Base-by-base conservation (phyloP, 1,140 invertebrate species). In the Drosophila auraria region DNA sequence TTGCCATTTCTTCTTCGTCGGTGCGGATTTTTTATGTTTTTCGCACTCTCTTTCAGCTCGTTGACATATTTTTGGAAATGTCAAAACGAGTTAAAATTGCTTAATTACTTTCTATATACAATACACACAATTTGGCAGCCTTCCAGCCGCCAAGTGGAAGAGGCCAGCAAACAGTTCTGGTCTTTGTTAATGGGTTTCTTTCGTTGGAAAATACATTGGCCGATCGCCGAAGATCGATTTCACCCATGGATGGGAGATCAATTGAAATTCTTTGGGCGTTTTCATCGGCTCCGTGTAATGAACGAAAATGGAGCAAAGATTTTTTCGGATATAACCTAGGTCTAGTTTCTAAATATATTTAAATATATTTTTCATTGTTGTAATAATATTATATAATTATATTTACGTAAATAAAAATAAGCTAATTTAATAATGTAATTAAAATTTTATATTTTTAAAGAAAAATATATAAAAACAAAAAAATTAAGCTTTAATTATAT, bases 41-140 rank as follows among this genome's bases (percentile, higher is more conserved):
- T 78, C 59, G 62, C 78, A 83, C 84, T 66, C 84, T 57, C 54
- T 74, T 72, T 53, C 63, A 44, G 50, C 63, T 80, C 78, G 78
- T 82, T 89, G 87, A 86, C 86, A 89, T 89, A 89, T 89, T 89
- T 89, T 89, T 86, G 82, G 86, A 89, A 91, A 86, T 89, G 86
- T 89, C 87, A 90, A 89, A 89, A 90, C 68, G 68, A 68, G 57
- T 80, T 89, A 45, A 64, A 80, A 89, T 80, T 80, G 86, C 86
- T 89, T 86, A 90, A 90, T 90, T 89, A 89, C 87, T 90, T 84
- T 90, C 81, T 70, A 73, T 57, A 72, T 49, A 53, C 65, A 69
- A 63, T 33, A 53, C 49, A 69, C 50, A 66, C 45, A 57, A 49
- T 25, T 89, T 89, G 84, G 84, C 84, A 49, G 11, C 5, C 17